Evolutionary conservation across 2,888 invertebrate species (phyloP), one percentile per base, ranked within the genome.

Genomic region (Drosophila paranaensis): DNA sequence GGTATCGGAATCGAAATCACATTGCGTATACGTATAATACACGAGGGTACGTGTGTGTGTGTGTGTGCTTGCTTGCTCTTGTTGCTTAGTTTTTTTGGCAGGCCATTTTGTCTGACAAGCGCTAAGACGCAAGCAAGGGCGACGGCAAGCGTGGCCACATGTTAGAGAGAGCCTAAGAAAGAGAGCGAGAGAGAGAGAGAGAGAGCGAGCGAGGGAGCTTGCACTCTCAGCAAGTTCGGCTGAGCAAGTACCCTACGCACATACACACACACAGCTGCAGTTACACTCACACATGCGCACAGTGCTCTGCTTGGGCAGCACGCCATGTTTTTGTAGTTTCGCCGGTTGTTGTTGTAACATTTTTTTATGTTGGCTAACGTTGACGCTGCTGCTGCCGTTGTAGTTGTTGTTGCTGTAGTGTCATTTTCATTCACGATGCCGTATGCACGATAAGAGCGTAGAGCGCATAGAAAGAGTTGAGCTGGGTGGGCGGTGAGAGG

Each of bases 301-400:
- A 43, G 56, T 27, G 51, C 60, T 58, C 54, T 43, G 16, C 54
- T 53, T 70, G 46, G 79, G 62, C 79, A 72, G 75, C 65, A 42
- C 82, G 79, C 77, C 81, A 81, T 77, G 67, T 81, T 77, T 81
- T 67, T 60, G 60, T 77, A 71, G 57, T 57, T 80, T 64, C 57
- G 77, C 81, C 81, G 77, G 77, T 81, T 67, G 67, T 71, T 77
- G 71, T 63, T 81, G 73, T 77, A 54, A 65, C 13, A 43, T 63
- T 63, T 60, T 57, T 57, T 58, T 64, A 53, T 79, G 61, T 70
- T 74, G 63, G 42, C 43, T 42, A 50, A 50, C 46, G 39, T 37
- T 61, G 55, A 30, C 45, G 33, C 39, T 55, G 39, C 13, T 11
- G 27, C 39, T 66, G 39, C 25, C 58, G 39, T 33, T 30, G 43